Base-by-base conservation (phyloP, 2,888 invertebrate genomes). In the Saturnia japonica region DNA sequence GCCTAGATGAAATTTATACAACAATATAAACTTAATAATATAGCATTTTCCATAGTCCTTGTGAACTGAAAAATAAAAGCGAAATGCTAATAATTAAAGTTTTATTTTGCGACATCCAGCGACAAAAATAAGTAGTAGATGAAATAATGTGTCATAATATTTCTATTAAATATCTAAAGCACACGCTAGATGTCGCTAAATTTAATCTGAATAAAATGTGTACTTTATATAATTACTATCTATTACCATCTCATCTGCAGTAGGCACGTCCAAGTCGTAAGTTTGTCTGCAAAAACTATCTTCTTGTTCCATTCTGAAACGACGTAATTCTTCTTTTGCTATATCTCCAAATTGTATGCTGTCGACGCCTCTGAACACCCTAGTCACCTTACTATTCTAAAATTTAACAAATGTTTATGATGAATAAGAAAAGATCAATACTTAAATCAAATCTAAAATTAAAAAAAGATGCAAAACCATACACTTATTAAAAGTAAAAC, bases 331-430 rank as follows among this genome's bases (percentile, higher is more conserved):
- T 16, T 76, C 80, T 74, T 82, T 90, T 0, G 87, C 85, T 0
- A 88, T 76, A 9, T 87, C 86, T 1, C 80, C 85, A 19, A 93
- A 86, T 68, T 74, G 81, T 14, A 91, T 81, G 11, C 81, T 77
- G 72, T 92, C 82, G 0, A 93, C 89, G 0, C 93, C 93, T 6
- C 91, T 85, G 47, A 90, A 88, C 3, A 91, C 79, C 70, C 84
- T 87, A 0, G 88, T 88, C 28, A 88, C 85, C 79, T 81, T 88
- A 12, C 80, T 80, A 51, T 86, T 88, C 93, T 93, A 76, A 22
- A 77, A 28, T 60, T 42, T 64, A 66, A 47, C 47, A 67, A 45
- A 28, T 19, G 60, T 22, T 16, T 9, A 28, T 67, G n/a, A 28
- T 40, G 25, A 70, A 68, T n/a, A 19, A 60, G 3, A 42, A 45